Base-by-base conservation (phyloP, 2,113 vertebrate species). In the Pimephales promelas region DNA sequence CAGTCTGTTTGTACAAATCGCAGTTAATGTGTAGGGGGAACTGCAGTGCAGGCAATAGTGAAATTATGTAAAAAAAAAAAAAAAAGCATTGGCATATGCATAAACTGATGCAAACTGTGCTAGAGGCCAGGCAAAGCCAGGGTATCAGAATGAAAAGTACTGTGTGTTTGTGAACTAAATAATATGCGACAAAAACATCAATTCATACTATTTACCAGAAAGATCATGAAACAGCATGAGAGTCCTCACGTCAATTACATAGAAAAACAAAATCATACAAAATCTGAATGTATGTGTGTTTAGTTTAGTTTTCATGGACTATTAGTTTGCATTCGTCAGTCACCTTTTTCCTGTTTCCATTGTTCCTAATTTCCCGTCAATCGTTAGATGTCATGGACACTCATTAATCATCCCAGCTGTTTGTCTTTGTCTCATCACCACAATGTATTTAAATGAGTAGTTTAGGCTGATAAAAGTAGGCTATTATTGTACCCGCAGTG, bases 21-120 rank as follows among this genome's bases (percentile, higher is more conserved):
- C 45, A 81, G 20, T 40, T 10, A 0, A 36, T 47, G n/a, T 43
- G 34, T 78, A 22, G 22, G 56, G 34, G 0, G 28, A 52, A 52
- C 3, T 14, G 3, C 5, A 79, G 36, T 14, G 3, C 5, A 79
- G 36, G 6, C 16, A 47, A n/a, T 54, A 40, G n/a, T 16, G 13
- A 18, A 66, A 66, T 34, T 10, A 31, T 49, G 45, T 68, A 66
- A 80, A 68, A 45, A 80, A 31, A 34, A 28, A 52, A 66, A 80
- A 68, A 45, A 80, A 31, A 34, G 28, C 43, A 36, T 14, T 52
- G 74, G n/a, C 74, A 56, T 10, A 79, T 79, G 22, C 10, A 22
- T 36, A 22, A 40, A 70, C 7, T 40, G 28, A 56, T 56, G 20
- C 18, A 64, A 28, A 26, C 5, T 45, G 57, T 62, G n/a, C n/a